Conservation (phyloP, 1,140 invertebrate genomes). For the Mya arenaria region DNA sequence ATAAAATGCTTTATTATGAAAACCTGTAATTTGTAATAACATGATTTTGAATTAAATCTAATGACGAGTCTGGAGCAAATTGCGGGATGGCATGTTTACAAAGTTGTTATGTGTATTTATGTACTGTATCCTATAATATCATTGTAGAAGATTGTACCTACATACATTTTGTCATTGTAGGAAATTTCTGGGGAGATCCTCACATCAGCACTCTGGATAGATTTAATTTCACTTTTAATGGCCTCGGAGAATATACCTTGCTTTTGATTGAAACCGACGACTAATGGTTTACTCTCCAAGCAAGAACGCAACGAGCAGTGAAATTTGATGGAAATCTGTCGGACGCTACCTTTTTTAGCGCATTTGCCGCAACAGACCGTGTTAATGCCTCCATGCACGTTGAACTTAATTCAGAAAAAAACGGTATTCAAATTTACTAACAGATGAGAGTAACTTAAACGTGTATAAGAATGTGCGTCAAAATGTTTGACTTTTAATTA, state of each 20-base stretch:
- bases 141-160: background rate
- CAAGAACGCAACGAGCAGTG: constrained; percentile 28
- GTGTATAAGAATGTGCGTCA: no score
- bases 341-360: constrained; percentile 34
- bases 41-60: no score
- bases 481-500: no score
- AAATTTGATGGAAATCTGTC: constrained; percentile 20
- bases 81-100: no score
- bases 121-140: background rate
- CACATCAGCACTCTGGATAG: constrained; percentile 96
- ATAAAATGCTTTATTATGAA: no score
- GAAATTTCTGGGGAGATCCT: constrained; percentile 87
- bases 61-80: background rate
- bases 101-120: background rate
- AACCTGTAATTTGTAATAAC: no score
- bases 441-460: no score
- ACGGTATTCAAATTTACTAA: no score
- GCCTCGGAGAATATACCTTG: constrained; percentile 96
- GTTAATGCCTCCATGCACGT: background rate
- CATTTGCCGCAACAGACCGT: constrained; percentile 40
- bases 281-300: constrained; percentile 20
- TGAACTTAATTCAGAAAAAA: constrained; percentile 1
- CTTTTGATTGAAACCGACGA: background rate
- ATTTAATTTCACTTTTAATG: constrained; percentile 95
- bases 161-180: constrained; percentile 5